Conservation (phyloP, 2,888 invertebrate species). For the Podotricha telesiphe region DNA sequence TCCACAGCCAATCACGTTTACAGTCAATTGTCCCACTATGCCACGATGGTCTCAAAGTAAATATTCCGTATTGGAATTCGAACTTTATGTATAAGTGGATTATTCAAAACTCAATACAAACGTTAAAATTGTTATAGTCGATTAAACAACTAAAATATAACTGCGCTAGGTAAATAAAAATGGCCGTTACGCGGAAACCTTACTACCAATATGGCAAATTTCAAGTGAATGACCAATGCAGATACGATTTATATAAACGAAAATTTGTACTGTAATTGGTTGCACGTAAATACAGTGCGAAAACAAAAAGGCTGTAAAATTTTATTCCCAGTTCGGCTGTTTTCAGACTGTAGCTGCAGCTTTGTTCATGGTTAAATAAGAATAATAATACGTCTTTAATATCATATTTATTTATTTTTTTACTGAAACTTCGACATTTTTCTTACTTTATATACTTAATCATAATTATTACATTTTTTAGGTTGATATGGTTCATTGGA, state of each 20-base stretch:
- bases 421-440: no score
- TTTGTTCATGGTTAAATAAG: no score
- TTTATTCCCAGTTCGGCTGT: background rate
- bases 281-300: background rate
- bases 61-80: no score
- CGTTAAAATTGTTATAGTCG: constrained; percentile 37
- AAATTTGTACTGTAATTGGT: constrained; percentile 23
- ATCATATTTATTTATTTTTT: no score
- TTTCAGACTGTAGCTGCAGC: background rate
- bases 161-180: constrained; percentile 39
- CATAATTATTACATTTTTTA: no score
- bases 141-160: constrained; percentile 41
- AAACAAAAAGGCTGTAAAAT: background rate
- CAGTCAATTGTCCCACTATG: no score
- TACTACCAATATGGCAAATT: constrained; percentile 33
- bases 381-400: no score
- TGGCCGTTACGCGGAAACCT: constrained; percentile 35
- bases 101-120: constrained; percentile 33
- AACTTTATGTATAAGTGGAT: no score
- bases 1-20: no score
- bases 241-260: constrained; percentile 27
- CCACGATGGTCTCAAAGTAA: no score
- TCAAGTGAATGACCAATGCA: constrained; percentile 29
- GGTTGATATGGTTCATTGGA: no score
- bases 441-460: no score